These are phyloP conservation scores for Alouatta palliata DNA, from an alignment of 2,113 vertebrate species.

Conservation along the genomic window DNA sequence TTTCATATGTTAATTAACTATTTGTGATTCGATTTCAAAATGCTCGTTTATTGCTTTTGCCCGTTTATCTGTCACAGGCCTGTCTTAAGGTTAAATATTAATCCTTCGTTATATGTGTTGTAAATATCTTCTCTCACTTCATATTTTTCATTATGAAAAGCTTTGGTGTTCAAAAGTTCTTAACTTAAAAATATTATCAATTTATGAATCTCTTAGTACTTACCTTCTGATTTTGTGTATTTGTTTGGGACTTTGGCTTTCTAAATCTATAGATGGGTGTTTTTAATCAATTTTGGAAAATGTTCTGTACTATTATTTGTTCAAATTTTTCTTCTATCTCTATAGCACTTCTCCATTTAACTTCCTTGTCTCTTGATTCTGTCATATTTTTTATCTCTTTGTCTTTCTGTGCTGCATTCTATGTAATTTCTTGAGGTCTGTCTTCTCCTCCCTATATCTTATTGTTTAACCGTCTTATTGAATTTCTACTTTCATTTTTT, in stretches of 20 bases:
- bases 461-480: background rate
- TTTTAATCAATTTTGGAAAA: conserved; percentile 23
- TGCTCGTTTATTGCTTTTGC: conserved; percentile 21
- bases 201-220: background rate
- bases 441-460: background rate
- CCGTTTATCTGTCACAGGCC: background rate
- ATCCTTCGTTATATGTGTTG: conserved; percentile 23
- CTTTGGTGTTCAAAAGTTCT: conserved; percentile 20
- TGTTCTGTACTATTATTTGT: background rate
- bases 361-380: background rate
- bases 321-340: background rate
- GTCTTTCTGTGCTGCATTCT: background rate
- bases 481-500: background rate
- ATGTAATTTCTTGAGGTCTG: background rate
- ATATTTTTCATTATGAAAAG: background rate
- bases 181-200: conserved; percentile 1
- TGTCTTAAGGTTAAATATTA: background rate
- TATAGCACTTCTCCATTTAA: background rate
- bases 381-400: background rate
- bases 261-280: background rate
- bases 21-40: conserved; percentile 41
- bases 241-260: background rate
- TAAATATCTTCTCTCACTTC: conserved; percentile 20
- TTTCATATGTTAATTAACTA: conserved; percentile 71
- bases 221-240: background rate